Evolutionary conservation across 2,888 invertebrate genomes (phyloP).

Genomic region (Callyntrura sp.): DNA sequence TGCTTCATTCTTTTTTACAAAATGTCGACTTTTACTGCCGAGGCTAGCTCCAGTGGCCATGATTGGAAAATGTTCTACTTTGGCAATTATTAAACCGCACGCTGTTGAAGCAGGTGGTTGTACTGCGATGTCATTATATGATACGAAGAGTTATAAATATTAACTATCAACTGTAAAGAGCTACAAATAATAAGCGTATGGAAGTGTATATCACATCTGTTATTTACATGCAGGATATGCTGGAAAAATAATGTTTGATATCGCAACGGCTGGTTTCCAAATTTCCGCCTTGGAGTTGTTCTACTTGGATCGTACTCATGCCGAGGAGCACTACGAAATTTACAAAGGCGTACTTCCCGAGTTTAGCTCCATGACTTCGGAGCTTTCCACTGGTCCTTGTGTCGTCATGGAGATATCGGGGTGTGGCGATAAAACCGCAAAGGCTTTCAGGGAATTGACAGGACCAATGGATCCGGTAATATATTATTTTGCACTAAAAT

Average conservation of each 20-base stretch:
- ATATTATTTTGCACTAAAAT: no score
- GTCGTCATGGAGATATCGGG: conserved; percentile 93
- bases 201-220: no score
- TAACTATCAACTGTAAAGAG: no score
- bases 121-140: no score
- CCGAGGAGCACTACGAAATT: conserved; percentile 96
- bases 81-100: conserved; percentile 95
- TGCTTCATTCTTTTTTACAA: conserved; percentile 86
- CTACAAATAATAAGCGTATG: no score
- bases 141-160: no score
- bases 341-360: conserved; percentile 95
- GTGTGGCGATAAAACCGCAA: conserved; percentile 87
- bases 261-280: conserved; percentile 88
- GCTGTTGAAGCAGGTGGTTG: conserved; percentile 92
- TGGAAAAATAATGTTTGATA: conserved; percentile 90
- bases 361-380: conserved; percentile 92
- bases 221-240: conserved; percentile 71
- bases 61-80: conserved; percentile 87
- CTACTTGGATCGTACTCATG: conserved; percentile 92
- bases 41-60: conserved; percentile 85
- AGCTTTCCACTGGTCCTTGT: conserved; percentile 94
- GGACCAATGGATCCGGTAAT: conserved; percentile 97
- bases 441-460: conserved; percentile 92
- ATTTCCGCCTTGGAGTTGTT: conserved; percentile 93
- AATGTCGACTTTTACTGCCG: conserved; percentile 83